These are phyloP conservation scores for Cinara cedri DNA, from an alignment of 2,888 invertebrate genomes.

Conservation along the genomic window DNA sequence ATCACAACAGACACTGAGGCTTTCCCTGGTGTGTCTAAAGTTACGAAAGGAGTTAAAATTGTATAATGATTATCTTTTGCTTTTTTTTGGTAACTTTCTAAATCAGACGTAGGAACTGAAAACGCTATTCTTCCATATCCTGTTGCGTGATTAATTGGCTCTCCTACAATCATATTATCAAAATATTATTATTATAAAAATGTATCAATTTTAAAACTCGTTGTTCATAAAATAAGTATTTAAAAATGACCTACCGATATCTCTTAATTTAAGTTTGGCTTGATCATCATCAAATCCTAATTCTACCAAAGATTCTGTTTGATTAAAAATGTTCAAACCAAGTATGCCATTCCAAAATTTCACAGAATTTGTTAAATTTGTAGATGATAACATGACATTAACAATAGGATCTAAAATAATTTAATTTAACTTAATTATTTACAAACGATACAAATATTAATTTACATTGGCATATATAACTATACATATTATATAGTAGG, in stretches of 20 bases:
- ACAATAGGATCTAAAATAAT: conserved; percentile 74
- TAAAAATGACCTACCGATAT: conserved; percentile 72
- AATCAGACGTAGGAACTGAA: conserved; percentile 79
- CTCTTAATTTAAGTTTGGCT: conserved; percentile 77
- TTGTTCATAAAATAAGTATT: neutral
- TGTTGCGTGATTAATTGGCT: conserved; percentile 78
- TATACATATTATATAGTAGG: too few relatives aligned
- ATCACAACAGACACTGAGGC: conserved; percentile 96
- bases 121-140: conserved; percentile 97
- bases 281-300: conserved; percentile 77
- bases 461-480: too few relatives aligned
- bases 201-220: conserved; percentile 21
- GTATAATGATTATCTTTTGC: conserved; percentile 74
- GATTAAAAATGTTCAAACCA: conserved; percentile 73
- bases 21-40: conserved; percentile 96
- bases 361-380: conserved; percentile 76
- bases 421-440: conserved; percentile 13
- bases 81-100: conserved; percentile 76
- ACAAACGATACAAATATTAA: neutral
- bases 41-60: conserved; percentile 86
- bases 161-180: conserved; percentile 64
- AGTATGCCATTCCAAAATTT: conserved; percentile 85
- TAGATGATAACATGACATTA: conserved; percentile 80
- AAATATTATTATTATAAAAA: conserved; percentile 55
- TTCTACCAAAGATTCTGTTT: conserved; percentile 69